Conservation (phyloP, 2,888 invertebrate genomes). For the Phrixothrix hirtus region DNA sequence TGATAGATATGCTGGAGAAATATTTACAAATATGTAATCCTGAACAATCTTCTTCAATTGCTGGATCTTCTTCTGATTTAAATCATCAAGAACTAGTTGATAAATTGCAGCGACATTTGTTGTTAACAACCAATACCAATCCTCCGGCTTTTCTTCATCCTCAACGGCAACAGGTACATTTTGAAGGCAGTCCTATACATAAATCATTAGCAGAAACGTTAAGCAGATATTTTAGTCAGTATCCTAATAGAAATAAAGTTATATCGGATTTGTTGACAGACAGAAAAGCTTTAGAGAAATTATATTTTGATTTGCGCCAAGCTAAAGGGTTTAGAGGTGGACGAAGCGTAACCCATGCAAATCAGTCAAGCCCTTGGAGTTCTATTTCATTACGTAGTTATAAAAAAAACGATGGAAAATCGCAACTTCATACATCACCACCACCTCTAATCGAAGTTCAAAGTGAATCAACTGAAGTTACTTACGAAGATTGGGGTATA, state of each 20-base stretch:
- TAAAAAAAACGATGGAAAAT: conserved; percentile 42
- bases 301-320: conserved; percentile 73
- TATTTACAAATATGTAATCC: conserved; percentile 63
- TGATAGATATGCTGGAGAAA: conserved; percentile 69
- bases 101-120: conserved; percentile 65
- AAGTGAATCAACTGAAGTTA: conserved; percentile 62
- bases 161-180: conserved; percentile 38
- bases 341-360: conserved; percentile 36
- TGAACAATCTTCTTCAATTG: conserved; percentile 35
- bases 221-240: conserved; percentile 68
- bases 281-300: conserved; percentile 71
- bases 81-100: conserved; percentile 68
- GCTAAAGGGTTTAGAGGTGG: conserved; percentile 62
- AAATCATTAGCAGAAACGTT: conserved; percentile 69
- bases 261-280: conserved; percentile 75
- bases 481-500: conserved; percentile 56
- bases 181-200: conserved; percentile 61
- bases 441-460: conserved; percentile 72
- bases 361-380: conserved; percentile 31
- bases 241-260: conserved; percentile 68
- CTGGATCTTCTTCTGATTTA: conserved; percentile 40
- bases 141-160: conserved; percentile 16
- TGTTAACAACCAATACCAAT: conserved; percentile 40
- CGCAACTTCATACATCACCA: conserved; percentile 51
- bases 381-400: conserved; percentile 35